A percentile compares a stretch with the other conserved stretches of the same genome.
phyloP scores from a whole-genome alignment of 2,888 invertebrate genomes.

The Cerceris rybyensis region DNA sequence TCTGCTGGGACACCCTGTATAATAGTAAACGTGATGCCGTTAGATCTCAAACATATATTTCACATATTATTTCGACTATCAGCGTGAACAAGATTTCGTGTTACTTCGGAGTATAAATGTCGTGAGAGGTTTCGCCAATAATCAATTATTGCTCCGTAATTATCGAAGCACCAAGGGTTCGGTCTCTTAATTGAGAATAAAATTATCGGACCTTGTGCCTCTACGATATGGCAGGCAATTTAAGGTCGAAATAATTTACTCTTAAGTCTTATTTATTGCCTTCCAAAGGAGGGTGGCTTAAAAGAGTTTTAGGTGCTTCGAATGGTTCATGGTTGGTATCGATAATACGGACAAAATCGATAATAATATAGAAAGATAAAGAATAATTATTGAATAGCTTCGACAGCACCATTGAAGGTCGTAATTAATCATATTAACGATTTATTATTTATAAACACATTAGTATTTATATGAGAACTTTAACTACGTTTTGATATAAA shows the following conservation, averaged over 20 bases:
- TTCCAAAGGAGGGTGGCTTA: neutral
- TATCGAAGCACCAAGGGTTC: conserved; percentile 28
- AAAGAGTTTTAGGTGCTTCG: neutral
- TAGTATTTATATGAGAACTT: no score
- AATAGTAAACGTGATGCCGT: neutral
- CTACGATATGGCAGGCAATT: conserved; percentile 14
- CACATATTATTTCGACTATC: conserved; percentile 20
- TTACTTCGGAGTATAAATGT: conserved; percentile 34
- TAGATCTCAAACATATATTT: conserved; percentile 4
- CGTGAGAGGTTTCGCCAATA: conserved; percentile 30
- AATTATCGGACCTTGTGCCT: conserved; percentile 31
- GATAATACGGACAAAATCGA: no score
- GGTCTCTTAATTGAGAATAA: conserved; percentile 42
- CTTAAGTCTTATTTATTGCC: conserved; percentile 8
- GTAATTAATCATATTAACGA: no score
- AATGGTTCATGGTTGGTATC: neutral
- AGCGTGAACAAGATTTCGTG: conserved; percentile 16
- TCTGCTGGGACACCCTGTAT: no score
- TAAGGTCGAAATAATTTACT: conserved; percentile 36
- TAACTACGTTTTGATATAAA: no score
- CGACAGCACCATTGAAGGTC: no score
- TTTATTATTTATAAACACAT: no score
- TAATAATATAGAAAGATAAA: neutral
- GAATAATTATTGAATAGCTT: neutral
- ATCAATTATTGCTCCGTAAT: conserved; percentile 49